Evolutionary conservation across 2,888 invertebrate species (phyloP), one percentile per base, ranked within the genome.

Genomic region (Spisula subtruncata): DNA sequence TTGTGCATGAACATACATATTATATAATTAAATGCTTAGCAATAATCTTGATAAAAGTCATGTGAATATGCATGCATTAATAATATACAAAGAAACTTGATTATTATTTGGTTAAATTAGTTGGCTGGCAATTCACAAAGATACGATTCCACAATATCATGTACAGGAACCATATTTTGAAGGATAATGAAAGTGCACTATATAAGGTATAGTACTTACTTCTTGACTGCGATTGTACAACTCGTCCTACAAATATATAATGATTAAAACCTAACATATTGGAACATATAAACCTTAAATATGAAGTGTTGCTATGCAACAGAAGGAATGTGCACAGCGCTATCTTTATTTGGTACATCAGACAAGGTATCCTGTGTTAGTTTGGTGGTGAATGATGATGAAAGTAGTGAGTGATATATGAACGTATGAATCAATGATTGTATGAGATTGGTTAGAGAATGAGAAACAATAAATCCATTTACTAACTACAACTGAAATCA

Each of bases 161-260:
- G 80, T n/a, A 80, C 79, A 79, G 35, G 51, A 85, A 80, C 80
- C 35, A 56, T 79, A 75, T 56, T 51, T 54, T 51, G 20, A 80
- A 85, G 85, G 80, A 79, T 85, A 85, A 85, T 79, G 75, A 54
- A 85, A 85, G 85, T 85, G 85, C 85, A 80, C 85, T 85, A 85
- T 85, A 51, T 85, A 85, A 85, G 54, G 32, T 86, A 82, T 35
- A 79, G 89, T 92, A 92, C 92, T 92, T 91, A 92, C 92, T 92
- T 92, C 92, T 91, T 92, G 92, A 89, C 92, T 92, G 86, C 92
- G 89, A 91, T 92, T 92, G 90, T 92, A 92, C 91, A 92, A 89
- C 87, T 92, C 92, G 87, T 92, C 92, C 92, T 92, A 92, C 91
- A 92, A 92, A 92, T 66, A 91, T 83, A 92, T 83, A 92, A 92